Conservation (phyloP, 2,797 vertebrate species). For the Protosalanx chinensis region DNA sequence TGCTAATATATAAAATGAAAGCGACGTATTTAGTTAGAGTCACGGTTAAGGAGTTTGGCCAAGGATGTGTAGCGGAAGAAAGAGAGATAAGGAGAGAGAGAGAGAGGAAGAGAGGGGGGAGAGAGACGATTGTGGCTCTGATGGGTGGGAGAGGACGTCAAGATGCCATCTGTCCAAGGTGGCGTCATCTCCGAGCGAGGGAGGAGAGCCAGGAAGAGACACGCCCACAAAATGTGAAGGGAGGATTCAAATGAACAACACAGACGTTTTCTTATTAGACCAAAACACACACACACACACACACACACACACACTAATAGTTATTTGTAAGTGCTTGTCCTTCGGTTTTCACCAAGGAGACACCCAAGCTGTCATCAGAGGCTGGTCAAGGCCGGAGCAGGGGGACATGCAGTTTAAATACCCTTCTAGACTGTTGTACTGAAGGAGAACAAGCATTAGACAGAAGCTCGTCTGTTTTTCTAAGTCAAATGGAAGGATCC, state of each 20-base stretch:
- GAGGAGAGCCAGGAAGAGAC: conserved; percentile 6
- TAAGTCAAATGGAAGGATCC: not conserved
- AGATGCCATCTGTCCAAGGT: conserved; percentile 26
- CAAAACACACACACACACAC: conserved; percentile 9
- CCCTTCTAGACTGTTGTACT: not conserved
- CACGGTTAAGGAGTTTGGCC: conserved; percentile 9
- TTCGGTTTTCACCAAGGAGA: conserved; percentile 29
- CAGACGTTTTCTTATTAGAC: conserved; percentile 20
- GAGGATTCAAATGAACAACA: conserved; percentile 15
- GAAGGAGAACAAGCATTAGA: conserved; percentile 16
- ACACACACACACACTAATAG: not conserved
- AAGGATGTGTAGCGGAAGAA: not conserved
- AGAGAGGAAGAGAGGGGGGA: not conserved
- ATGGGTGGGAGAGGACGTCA: conserved; percentile 26
- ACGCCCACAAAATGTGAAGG: conserved; percentile 19
- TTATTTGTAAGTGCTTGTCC: conserved; percentile 19
- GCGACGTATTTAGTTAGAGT: conserved; percentile 26
- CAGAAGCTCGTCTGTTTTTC: not conserved
- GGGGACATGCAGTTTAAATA: not conserved
- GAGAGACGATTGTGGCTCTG: conserved; percentile 4
- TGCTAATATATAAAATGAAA: conserved; percentile 47
- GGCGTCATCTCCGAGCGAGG: not conserved
- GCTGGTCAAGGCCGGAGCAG: conserved; percentile 8
- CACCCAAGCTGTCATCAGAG: not conserved
- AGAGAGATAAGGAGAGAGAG: not conserved